Percentiles rank a stretch among this genome's conserved stretches.
Conservation (phyloP, 2,888 invertebrate species). For the Brenthis ino region DNA sequence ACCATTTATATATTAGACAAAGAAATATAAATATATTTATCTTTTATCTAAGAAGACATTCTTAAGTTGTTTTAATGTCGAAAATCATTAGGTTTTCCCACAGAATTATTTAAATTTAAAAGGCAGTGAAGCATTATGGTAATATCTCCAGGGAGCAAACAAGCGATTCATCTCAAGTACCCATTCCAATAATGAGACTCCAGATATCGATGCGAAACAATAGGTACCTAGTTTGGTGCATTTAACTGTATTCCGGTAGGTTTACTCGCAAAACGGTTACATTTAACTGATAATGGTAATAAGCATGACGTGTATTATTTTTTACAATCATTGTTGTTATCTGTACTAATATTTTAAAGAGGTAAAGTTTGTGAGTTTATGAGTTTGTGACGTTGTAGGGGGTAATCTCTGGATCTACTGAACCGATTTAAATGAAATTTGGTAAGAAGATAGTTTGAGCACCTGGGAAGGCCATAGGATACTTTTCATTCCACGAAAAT, state of each 20-base stretch:
- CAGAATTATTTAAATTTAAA: conserved; percentile 4
- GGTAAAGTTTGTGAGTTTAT: no score
- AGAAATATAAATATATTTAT: not conserved
- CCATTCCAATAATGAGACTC: conserved; percentile 30
- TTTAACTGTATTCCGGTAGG: not conserved
- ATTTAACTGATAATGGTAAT: not conserved
- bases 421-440: no score
- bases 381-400: no score
- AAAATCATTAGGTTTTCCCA: not conserved
- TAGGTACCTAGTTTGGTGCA: not conserved
- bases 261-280: conserved; percentile 16
- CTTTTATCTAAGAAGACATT: not conserved
- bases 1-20: not conserved
- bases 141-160: conserved; percentile 28
- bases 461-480: no score
- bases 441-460: no score
- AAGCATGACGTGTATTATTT: no score
- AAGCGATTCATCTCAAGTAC: conserved; percentile 30
- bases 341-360: no score
- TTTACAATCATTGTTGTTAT: no score
- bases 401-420: no score
- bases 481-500: no score
- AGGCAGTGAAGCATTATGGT: conserved; percentile 23
- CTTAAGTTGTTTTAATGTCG: not conserved
- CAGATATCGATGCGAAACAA: conserved; percentile 30